Percentiles rank a stretch among this genome's conserved stretches.
phyloP scores from a whole-genome alignment of 2,888 invertebrate species.

The Lasioglossum zephyrum region DNA sequence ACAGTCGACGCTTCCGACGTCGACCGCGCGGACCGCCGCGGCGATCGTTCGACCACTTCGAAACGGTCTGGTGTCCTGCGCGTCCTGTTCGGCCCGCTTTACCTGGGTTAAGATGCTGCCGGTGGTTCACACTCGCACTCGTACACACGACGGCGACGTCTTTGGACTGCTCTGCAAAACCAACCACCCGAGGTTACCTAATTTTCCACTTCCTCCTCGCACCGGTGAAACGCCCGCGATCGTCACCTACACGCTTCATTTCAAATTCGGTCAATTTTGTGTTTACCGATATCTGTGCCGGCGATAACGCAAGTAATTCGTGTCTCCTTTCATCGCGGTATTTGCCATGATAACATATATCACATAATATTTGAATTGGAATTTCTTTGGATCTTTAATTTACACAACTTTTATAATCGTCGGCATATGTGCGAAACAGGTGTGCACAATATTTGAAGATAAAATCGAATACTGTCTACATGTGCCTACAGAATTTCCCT shows the following conservation, averaged over 20 bases:
- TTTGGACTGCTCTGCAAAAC: conserved; percentile 71
- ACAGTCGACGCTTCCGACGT: conserved; percentile 20
- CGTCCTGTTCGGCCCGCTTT: conserved; percentile 64
- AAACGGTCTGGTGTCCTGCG: conserved; percentile 48
- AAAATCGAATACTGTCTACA: too few relatives aligned
- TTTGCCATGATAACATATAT: too few relatives aligned
- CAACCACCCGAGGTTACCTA: background rate
- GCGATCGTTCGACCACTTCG: conserved; percentile 37
- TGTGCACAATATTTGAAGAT: too few relatives aligned
- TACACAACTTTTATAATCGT: too few relatives aligned
- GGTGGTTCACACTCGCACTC: conserved; percentile 61
- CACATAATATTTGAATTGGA: too few relatives aligned
- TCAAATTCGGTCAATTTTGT: background rate
- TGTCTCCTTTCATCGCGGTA: too few relatives aligned
- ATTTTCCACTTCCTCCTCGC: background rate
- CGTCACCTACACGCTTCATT: background rate
- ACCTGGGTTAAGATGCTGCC: conserved; percentile 65
- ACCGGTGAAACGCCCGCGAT: background rate
- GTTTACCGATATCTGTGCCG: too few relatives aligned
- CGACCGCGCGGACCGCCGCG: conserved; percentile 17
- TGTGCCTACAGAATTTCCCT: too few relatives aligned
- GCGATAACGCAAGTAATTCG: too few relatives aligned
- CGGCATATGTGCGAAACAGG: too few relatives aligned
- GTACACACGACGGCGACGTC: conserved; percentile 70
- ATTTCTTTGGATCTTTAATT: too few relatives aligned